Percentiles rank a stretch among this genome's conserved stretches.
These are phyloP conservation scores for Frankliniella fusca DNA, from an alignment of 2,888 invertebrate genomes.

Conservation along the genomic window DNA sequence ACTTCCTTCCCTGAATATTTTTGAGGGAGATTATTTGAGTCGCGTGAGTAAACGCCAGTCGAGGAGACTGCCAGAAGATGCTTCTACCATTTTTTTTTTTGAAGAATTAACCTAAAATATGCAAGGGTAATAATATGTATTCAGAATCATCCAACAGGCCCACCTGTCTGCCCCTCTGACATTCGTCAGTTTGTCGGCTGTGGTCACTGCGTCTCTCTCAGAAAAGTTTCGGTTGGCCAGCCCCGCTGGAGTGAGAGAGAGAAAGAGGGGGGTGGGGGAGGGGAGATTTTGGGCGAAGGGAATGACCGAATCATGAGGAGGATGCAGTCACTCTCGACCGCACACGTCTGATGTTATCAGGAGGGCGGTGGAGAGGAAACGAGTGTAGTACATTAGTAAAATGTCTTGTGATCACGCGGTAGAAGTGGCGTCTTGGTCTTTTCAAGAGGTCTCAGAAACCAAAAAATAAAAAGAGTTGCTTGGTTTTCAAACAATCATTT, in stretches of 20 bases:
- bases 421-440: no score
- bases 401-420: background rate
- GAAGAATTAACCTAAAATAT: background rate
- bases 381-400: background rate
- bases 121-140: background rate
- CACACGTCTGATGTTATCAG: background rate
- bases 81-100: no score
- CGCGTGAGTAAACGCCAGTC: background rate
- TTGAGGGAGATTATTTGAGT: background rate
- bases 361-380: background rate
- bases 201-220: no score
- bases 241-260: no score
- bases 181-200: no score
- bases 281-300: background rate
- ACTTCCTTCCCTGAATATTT: background rate
- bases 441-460: background rate
- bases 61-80: background rate
- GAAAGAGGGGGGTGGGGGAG: no score
- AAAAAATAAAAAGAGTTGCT: background rate
- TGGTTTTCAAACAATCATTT: no score
- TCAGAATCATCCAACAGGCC: background rate
- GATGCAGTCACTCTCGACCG: background rate
- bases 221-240: background rate
- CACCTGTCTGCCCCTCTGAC: no score
- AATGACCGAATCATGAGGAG: slow-evolving; percentile 10